phyloP scores from a whole-genome alignment of 2,113 vertebrate genomes.

The Urocitellus parryii region DNA sequence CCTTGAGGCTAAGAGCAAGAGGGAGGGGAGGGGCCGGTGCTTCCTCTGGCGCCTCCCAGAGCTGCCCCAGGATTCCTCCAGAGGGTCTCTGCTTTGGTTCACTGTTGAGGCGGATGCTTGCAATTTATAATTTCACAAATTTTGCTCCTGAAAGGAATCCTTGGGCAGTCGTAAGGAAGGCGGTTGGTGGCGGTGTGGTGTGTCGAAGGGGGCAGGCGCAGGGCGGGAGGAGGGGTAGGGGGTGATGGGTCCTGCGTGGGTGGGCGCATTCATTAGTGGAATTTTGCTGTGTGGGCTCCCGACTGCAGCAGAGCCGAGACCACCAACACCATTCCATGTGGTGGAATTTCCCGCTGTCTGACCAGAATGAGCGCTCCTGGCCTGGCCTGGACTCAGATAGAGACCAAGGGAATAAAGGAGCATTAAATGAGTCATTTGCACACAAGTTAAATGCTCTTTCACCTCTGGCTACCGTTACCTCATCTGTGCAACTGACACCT shows the following conservation, averaged over 20 bases:
- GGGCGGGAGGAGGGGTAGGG: background rate
- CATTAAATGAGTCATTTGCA: slow-evolving; percentile 84
- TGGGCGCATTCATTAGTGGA: slow-evolving; percentile 89
- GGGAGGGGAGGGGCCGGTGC: no score
- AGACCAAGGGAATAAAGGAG: slow-evolving; percentile 84
- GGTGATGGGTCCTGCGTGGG: slow-evolving; percentile 83
- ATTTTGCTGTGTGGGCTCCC: slow-evolving; percentile 83
- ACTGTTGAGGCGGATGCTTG: slow-evolving; percentile 50
- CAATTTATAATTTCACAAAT: slow-evolving; percentile 80
- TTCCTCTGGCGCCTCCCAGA: slow-evolving; percentile 47
- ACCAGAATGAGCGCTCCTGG: slow-evolving; percentile 85
- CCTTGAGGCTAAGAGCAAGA: background rate
- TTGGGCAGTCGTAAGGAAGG: slow-evolving; percentile 72
- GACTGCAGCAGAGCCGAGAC: slow-evolving; percentile 83
- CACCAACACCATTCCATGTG: slow-evolving; percentile 86
- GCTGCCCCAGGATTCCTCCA: slow-evolving; percentile 44
- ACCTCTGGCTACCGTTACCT: slow-evolving; percentile 78
- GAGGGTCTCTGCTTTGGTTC: slow-evolving; percentile 83
- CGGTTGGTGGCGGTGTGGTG: background rate
- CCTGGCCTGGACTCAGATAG: slow-evolving; percentile 86
- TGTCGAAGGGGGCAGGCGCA: background rate
- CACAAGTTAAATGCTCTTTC: slow-evolving; percentile 77
- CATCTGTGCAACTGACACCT: background rate
- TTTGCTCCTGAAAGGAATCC: slow-evolving; percentile 81
- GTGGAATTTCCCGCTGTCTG: slow-evolving; percentile 89